Conservation (phyloP, 2,797 vertebrate species). For the Eulemur albifrons region DNA sequence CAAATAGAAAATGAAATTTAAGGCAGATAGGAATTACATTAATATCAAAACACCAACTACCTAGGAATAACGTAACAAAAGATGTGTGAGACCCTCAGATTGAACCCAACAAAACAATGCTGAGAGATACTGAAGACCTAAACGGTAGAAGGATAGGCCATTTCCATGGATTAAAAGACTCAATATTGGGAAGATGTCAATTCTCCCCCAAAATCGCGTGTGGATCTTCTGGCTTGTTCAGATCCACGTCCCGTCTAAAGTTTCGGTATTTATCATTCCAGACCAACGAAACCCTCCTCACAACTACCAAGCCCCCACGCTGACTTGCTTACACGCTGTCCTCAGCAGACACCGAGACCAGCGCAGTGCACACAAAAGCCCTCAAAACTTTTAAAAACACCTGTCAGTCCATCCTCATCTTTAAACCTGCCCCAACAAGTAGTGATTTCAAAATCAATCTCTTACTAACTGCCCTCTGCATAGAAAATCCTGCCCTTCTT, state of each 20-base stretch:
- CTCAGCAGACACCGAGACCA: not conserved
- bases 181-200: not conserved
- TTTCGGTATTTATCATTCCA: not conserved
- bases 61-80: not conserved
- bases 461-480: not conserved
- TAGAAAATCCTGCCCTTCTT: not conserved
- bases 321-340: accelerated
- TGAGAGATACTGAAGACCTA: not conserved
- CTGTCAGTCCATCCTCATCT: not conserved
- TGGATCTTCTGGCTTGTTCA: not conserved
- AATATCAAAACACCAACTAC: too few species aligned
- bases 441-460: not conserved
- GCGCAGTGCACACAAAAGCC: accelerated
- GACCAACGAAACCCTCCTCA: not conserved
- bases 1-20: not conserved
- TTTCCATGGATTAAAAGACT: not conserved
- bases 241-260: not conserved
- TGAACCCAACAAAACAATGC: not conserved
- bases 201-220: too few species aligned
- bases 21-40: not conserved
- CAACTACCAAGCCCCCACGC: not conserved
- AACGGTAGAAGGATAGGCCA: not conserved
- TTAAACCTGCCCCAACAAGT: not conserved
- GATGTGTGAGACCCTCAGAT: not conserved
- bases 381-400: not conserved